A percentile compares a stretch with the other conserved stretches of the same genome.
phyloP scores from a whole-genome alignment of 2,113 vertebrate genomes.

The Lepisosteus oculatus region DNA sequence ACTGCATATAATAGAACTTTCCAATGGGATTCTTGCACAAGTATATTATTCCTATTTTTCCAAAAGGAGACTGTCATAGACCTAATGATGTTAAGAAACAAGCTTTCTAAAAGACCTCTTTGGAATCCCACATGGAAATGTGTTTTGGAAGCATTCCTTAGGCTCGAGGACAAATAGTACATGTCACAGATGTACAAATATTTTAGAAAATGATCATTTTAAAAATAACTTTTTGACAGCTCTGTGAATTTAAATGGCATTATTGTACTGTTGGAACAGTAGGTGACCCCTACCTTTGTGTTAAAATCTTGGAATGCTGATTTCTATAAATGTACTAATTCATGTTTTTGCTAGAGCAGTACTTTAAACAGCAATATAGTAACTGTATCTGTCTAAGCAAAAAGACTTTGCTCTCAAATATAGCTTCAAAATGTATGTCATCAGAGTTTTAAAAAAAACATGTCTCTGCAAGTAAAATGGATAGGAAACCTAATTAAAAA shows the following conservation, averaged over 20 bases:
- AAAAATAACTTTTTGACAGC: constrained; percentile 22
- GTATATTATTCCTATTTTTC: neutral
- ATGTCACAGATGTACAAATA: constrained; percentile 19
- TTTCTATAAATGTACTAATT: constrained; percentile 67
- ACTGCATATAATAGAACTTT: neutral
- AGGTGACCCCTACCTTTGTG: constrained; percentile 42
- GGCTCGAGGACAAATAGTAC: constrained; percentile 5
- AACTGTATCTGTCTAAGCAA: constrained; percentile 56
- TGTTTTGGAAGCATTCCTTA: constrained; percentile 16
- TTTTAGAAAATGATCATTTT: constrained; percentile 46
- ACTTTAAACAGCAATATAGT: constrained; percentile 58
- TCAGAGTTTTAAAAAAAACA: no score
- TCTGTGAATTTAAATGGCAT: constrained; percentile 31
- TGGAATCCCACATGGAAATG: constrained; percentile 1
- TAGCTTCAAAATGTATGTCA: no score
- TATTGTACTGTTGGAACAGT: constrained; percentile 45
- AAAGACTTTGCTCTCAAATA: constrained; percentile 28
- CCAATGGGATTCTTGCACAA: neutral
- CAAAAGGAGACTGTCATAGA: neutral
- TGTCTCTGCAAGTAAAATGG: no score
- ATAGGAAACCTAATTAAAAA: no score
- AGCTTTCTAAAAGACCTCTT: neutral
- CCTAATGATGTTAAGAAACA: neutral
- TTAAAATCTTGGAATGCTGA: constrained; percentile 64
- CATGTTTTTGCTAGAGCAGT: constrained; percentile 60